These are phyloP conservation scores for Lagria hirta DNA, from an alignment of 2,888 invertebrate species.

Conservation along the genomic window DNA sequence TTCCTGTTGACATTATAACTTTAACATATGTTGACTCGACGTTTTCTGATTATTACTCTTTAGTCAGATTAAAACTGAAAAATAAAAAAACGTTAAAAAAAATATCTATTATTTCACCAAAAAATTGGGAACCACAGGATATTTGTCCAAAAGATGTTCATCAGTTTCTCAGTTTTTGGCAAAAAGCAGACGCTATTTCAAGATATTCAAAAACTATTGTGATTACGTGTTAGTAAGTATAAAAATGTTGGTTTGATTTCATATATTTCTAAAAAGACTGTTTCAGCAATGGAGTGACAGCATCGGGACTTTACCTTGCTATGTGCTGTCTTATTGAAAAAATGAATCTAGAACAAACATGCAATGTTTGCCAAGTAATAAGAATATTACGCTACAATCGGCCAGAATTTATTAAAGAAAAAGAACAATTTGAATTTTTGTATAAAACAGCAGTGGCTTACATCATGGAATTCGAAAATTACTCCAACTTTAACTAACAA, in stretches of 20 bases:
- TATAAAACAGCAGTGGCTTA: slow-evolving; percentile 49
- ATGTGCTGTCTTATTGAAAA: slow-evolving; percentile 55
- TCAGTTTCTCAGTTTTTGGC: slow-evolving; percentile 48
- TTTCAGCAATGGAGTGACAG: slow-evolving; percentile 55
- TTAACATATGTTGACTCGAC: slow-evolving; percentile 23
- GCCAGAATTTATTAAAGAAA: slow-evolving; percentile 48
- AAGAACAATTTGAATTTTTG: slow-evolving; percentile 51
- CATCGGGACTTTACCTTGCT: slow-evolving; percentile 55
- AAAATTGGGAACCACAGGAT: slow-evolving; percentile 43
- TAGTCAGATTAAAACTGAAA: slow-evolving; percentile 1
- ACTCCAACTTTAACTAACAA: slow-evolving; percentile 47
- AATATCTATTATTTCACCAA: slow-evolving; percentile 37
- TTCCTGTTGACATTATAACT: slow-evolving; percentile 39
- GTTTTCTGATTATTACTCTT: slow-evolving; percentile 3
- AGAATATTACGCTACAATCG: slow-evolving; percentile 53
- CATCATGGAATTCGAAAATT: slow-evolving; percentile 46
- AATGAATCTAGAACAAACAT: slow-evolving; percentile 56
- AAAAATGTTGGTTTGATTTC: slow-evolving; percentile 1
- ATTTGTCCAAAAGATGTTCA: slow-evolving; percentile 37
- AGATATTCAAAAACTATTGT: slow-evolving; percentile 45
- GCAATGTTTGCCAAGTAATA: slow-evolving; percentile 56
- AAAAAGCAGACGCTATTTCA: slow-evolving; percentile 45
- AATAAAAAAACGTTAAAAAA: background rate
- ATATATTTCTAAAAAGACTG: too few relatives aligned
- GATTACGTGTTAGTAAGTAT: slow-evolving; percentile 53